Conservation (phyloP, 2,797 vertebrate genomes). For the Rhinogobio ventralis region DNA sequence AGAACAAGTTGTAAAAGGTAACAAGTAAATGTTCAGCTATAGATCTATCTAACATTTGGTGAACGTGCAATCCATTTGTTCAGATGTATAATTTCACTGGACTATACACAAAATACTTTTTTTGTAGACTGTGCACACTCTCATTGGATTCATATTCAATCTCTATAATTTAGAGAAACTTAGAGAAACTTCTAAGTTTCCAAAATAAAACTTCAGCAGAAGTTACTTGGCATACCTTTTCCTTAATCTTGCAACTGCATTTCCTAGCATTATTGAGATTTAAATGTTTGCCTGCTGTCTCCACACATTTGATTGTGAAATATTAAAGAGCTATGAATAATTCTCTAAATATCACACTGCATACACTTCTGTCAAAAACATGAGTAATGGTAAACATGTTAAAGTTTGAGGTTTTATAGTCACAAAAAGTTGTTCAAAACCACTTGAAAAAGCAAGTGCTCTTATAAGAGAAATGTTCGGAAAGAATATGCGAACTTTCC, state of each 20-base stretch:
- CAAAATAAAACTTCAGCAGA: neutral
- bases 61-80: neutral
- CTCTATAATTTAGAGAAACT: neutral
- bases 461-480: neutral
- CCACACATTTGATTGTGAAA: constrained; percentile 16
- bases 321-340: constrained; percentile 24
- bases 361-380: constrained; percentile 3
- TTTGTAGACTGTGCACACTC: neutral
- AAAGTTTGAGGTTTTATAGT: constrained; percentile 1
- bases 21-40: neutral
- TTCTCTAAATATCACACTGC: constrained; percentile 23
- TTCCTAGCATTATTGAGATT: constrained; percentile 17
- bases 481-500: constrained; percentile 2
- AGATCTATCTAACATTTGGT: neutral
- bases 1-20: neutral
- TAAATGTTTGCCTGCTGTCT: constrained; percentile 8
- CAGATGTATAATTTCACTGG: neutral
- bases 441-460: constrained; percentile 11
- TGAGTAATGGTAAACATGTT: neutral
- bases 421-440: constrained; percentile 32
- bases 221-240: neutral
- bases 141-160: neutral
- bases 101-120: neutral
- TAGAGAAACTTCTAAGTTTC: neutral
- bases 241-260: constrained; percentile 32